Base-by-base conservation (phyloP, 92 coral and sea anemone genomes). In the Nematostella vectensis region DNA sequence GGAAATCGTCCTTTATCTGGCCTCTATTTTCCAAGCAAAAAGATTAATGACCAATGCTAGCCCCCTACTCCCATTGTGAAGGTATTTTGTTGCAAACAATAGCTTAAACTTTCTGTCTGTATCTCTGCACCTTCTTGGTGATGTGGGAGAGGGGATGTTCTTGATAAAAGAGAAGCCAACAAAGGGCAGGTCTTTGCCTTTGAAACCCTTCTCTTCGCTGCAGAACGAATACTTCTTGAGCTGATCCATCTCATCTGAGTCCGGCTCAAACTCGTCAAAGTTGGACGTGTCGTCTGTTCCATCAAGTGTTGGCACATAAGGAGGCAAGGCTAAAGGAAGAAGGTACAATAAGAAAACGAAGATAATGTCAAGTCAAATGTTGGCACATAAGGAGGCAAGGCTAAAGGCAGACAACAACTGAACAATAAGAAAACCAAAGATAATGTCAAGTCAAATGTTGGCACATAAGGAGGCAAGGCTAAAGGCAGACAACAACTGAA, bases 201-300 rank as follows among this genome's bases (percentile, higher is more conserved):
- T 51, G 62, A 91, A 91, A 6, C 78, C 78, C 69, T 86, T 91
- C 50, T 68, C 76, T 25, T 50, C 48, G 8, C 58, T 12, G n/a
- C n/a, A n/a, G 29, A 47, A 63, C 48, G 63, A 58, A 65, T 80
- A 79, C 48, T 80, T 85, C 68, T 75, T 76, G 27, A 85, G 26
- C 26, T 71, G 74, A 11, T 51, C 55, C 3, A 65, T 43, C 47
- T 71, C 62, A 28, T 86, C 87, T 26, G 83, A 79, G 38, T 91
- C 98, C 1, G 93, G 88, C 31, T 91, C 96, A 64, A 91, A 91
- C 58, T 91, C 98, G 19, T 91, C 98, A 51, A 91, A 91, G 59
- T 91, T 83, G 11, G 98, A 91, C 10, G 96, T 86, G 65, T 91
- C 98, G 2, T 88, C 93, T n/a, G 87, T 94, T 2, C 98, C 93